Percentiles rank a stretch among this genome's conserved stretches.
phyloP scores from a whole-genome alignment of 2,888 invertebrate species.

The Imbricaverruca yamaguchii region DNA sequence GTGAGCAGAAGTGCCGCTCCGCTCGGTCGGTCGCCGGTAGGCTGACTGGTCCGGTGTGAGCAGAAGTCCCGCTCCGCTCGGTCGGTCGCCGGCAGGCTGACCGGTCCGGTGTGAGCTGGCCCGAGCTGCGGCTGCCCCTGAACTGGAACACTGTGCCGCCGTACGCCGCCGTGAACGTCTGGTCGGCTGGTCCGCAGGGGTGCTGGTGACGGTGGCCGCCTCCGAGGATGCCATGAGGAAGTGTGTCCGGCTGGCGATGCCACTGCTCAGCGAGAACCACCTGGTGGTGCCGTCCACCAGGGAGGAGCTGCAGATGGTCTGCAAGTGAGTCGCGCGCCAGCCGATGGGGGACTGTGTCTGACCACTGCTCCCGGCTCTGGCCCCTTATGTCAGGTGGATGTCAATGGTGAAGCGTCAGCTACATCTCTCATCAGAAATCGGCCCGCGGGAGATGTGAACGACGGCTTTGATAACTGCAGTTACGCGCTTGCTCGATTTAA shows the following conservation, averaged over 20 bases:
- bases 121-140: neutral
- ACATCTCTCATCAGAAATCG: neutral
- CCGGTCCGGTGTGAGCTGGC: no score
- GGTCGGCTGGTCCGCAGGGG: neutral
- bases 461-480: no score
- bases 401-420: neutral
- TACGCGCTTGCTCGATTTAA: no score
- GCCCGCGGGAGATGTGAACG: no score
- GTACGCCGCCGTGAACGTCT: neutral
- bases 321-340: neutral
- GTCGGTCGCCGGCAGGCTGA: no score
- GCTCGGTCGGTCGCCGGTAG: no score
- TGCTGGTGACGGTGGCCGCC: neutral
- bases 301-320: neutral
- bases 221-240: neutral
- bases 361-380: neutral
- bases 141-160: neutral
- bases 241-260: conserved; percentile 10
- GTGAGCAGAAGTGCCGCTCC: no score
- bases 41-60: no score
- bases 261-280: conserved; percentile 16
- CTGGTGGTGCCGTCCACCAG: conserved; percentile 15
- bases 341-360: neutral
- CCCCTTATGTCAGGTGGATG: neutral
- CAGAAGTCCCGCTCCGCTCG: no score